Evolutionary conservation across 1,140 invertebrate species (phyloP).

Genomic region (Rhopalosiphum padi): DNA sequence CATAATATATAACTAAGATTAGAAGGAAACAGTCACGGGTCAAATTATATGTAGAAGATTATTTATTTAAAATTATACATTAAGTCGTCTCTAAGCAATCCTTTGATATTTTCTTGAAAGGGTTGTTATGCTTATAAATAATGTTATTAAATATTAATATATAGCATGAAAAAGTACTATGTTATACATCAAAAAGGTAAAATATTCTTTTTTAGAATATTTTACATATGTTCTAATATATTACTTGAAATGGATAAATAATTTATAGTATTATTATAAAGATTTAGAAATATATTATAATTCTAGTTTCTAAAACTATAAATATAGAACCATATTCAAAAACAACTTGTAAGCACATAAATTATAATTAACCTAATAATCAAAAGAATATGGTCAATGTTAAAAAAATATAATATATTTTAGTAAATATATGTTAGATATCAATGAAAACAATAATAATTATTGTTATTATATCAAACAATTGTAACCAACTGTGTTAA

Average conservation of each 20-base stretch:
- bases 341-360: background rate
- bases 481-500: background rate
- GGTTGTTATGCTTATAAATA: background rate
- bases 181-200: background rate
- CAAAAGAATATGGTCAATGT: too few species aligned
- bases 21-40: background rate
- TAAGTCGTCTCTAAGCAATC: background rate
- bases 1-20: background rate
- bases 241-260: background rate
- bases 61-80: background rate
- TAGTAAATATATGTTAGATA: too few species aligned
- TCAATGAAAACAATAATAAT: background rate
- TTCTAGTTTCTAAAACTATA: background rate
- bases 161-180: background rate
- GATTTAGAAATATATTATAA: background rate
- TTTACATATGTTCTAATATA: background rate
- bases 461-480: background rate
- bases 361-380: too few species aligned
- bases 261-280: background rate
- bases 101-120: slow-evolving; percentile 10
- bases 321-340: background rate
- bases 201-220: background rate
- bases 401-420: too few species aligned
- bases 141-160: background rate
- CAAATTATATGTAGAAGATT: background rate